These are phyloP conservation scores for Catocala sponsa DNA, from an alignment of 2,888 invertebrate genomes.

Conservation along the genomic window DNA sequence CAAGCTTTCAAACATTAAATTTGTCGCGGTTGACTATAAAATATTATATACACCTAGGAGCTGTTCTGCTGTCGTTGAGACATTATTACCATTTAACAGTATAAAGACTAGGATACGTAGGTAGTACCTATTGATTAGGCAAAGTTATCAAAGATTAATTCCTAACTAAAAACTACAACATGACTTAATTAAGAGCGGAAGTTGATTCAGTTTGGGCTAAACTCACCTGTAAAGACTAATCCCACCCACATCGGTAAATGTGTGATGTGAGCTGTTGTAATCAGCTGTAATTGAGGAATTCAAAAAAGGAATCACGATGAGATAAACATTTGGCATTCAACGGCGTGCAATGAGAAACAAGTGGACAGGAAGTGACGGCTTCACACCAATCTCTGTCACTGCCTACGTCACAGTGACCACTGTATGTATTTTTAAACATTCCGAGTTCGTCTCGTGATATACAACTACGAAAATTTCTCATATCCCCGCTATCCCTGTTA, in stretches of 20 bases:
- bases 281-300: conserved; percentile 26
- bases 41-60: too few species aligned
- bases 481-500: conserved; percentile 5
- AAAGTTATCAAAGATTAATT: too few species aligned
- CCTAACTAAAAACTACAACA: too few species aligned
- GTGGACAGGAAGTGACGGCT: conserved; percentile 43
- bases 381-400: conserved; percentile 38
- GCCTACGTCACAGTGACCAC: conserved; percentile 27
- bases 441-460: conserved; percentile 17
- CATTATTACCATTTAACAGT: too few species aligned
- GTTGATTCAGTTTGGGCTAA: conserved; percentile 1
- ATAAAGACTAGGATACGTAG: too few species aligned
- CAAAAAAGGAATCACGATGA: conserved; percentile 23
- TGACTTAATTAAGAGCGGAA: too few species aligned
- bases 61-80: too few species aligned
- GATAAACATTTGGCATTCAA: conserved; percentile 28
- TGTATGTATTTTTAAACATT: conserved; percentile 39
- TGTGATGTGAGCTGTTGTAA: background rate
- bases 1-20: too few species aligned
- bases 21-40: too few species aligned
- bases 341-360: conserved; percentile 22
- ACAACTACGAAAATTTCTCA: conserved; percentile 6
- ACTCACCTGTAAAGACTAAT: background rate
- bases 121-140: too few species aligned
- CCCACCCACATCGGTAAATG: background rate